These are phyloP conservation scores for Varecia variegata DNA, from an alignment of 2,797 vertebrate genomes.

Conservation along the genomic window DNA sequence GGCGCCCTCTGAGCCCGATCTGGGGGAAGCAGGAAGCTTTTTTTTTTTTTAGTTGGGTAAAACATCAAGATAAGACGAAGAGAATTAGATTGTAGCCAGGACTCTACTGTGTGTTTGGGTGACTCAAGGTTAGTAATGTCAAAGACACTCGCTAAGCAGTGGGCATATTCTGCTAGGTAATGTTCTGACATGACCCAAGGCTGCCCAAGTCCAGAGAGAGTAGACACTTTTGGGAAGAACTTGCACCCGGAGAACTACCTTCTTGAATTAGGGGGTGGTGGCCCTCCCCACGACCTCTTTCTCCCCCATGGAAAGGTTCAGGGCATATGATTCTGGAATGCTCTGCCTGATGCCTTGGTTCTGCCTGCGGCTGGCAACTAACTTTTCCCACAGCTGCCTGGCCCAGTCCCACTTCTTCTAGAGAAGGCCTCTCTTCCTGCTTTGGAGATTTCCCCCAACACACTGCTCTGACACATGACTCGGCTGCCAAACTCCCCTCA, in stretches of 20 bases:
- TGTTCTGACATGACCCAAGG: background rate
- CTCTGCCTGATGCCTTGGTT: background rate
- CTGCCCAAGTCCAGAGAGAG: background rate
- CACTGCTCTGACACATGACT: background rate
- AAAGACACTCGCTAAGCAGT: background rate
- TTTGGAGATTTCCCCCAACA: background rate
- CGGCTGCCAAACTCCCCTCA: background rate
- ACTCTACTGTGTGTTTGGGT: background rate
- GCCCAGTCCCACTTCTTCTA: background rate
- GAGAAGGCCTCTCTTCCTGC: background rate
- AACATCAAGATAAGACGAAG: slow-evolving; percentile 36
- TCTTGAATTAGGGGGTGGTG: background rate
- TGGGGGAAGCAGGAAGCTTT: slow-evolving; percentile 16
- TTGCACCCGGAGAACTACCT: background rate
- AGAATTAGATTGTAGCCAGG: background rate
- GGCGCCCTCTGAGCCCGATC: background rate
- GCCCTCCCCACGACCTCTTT: too few relatives aligned
- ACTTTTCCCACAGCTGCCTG: background rate
- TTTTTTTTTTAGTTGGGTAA: slow-evolving; percentile 60
- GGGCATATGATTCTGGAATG: background rate
- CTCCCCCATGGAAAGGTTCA: background rate
- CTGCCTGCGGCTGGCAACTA: background rate
- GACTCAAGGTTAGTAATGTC: slow-evolving; percentile 48
- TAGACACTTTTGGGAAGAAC: background rate
- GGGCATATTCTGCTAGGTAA: background rate